Base-by-base conservation (phyloP, 2,113 vertebrate species). In the Daubentonia madagascariensis region DNA sequence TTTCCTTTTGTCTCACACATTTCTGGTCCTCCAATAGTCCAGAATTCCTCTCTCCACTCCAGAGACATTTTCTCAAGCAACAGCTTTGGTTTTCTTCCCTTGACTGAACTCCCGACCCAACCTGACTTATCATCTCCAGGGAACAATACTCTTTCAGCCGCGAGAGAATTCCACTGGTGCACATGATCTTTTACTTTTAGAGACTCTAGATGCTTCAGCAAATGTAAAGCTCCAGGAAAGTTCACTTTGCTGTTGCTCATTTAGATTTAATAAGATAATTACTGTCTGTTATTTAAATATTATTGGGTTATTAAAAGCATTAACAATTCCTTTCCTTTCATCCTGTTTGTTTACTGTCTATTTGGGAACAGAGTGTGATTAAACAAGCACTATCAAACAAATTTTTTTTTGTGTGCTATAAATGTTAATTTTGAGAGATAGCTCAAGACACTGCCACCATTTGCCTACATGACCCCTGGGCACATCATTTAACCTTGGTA, bases 231-330 rank as follows among this genome's bases (percentile, higher is more conserved):
- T 68, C 73, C 61, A 96, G 3, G 63, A 95, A 89, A 92, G 32
- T 81, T 97, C 73, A 89, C 32, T 93, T 89, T 96, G 68, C 40
- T 91, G 23, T 48, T 96, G 72, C 79, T 92, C 45, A 76, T 91
- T 96, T 86, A 89, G 63, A 72, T 89, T 92, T 96, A 94, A 96
- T 83, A 76, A 96, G 50, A 94, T 68, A 94, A 97, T 94, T 94
- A 89, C 68, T 76, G 48, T 37, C 57, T 78, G 63, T 78, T 94
- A 93, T 89, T 97, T 98, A 94, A 95, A 96, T 97, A 81, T 78
- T 91, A 94, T 96, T 91, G 45, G 25, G 76, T 89, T 97, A 89
- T 91, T 93, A 91, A 96, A 93, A 96, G 40, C 54, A 85, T 92
- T 90, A 94, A 80, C 43, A 91, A 72, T 50, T 92, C 91, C 6